Percentiles rank a stretch among this genome's conserved stretches.
Evolutionary conservation across 2,888 invertebrate species (phyloP).

Genomic region (Mesorhabditis belari): DNA sequence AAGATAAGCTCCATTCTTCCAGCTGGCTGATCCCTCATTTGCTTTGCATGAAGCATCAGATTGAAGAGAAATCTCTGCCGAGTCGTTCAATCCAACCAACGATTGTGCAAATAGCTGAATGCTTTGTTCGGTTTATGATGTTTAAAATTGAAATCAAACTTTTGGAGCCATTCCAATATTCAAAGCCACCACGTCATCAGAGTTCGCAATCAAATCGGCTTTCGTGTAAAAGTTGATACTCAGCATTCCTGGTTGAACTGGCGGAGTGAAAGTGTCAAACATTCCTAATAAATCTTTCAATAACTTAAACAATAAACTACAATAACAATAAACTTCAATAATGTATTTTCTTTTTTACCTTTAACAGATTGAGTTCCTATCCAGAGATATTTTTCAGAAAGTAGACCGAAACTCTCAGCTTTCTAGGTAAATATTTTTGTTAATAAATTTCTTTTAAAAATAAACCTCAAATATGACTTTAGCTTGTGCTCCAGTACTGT

Average conservation of each 20-base stretch:
- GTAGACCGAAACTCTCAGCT: constrained; percentile 69
- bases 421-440: constrained; percentile 62
- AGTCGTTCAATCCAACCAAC: neutral
- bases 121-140: neutral
- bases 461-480: constrained; percentile 57
- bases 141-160: constrained; percentile 1
- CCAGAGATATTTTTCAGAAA: constrained; percentile 89
- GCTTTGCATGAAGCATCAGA: neutral
- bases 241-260: constrained; percentile 48
- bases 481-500: constrained; percentile 57
- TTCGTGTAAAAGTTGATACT: constrained; percentile 48
- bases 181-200: constrained; percentile 41
- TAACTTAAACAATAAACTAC: too few species aligned
- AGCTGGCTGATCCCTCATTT: neutral
- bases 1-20: neutral
- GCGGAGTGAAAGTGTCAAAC: constrained; percentile 15
- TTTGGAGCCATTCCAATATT: constrained; percentile 43
- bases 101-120: neutral
- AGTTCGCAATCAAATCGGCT: neutral
- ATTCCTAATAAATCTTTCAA: neutral
- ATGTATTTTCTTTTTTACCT: constrained; percentile 24
- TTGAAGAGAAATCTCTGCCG: neutral
- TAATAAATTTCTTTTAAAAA: neutral
- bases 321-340: neutral
- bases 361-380: constrained; percentile 74